phyloP scores from a whole-genome alignment of 30 jellyfish, hydroid and myxozoan species.

The Aurelia sp. region DNA sequence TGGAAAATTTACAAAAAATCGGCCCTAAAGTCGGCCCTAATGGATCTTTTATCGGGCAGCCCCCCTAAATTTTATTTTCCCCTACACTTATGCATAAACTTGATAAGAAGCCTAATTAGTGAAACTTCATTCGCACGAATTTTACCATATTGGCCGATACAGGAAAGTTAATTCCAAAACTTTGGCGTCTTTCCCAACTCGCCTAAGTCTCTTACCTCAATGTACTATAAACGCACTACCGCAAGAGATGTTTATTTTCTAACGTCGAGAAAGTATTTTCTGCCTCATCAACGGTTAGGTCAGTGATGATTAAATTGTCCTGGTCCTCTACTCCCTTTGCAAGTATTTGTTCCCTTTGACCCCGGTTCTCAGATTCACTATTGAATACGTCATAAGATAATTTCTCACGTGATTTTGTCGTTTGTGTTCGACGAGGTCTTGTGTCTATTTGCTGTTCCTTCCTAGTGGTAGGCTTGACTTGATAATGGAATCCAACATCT shows the following conservation, averaged over 20 bases:
- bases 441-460: background rate
- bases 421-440: conserved; percentile 5
- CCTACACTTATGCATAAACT: no score
- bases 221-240: background rate
- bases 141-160: no score
- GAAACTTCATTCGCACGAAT: no score
- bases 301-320: conserved; percentile 32
- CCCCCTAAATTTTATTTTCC: no score
- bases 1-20: no score
- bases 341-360: background rate
- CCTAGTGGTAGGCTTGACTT: background rate
- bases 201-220: no score
- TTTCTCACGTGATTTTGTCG: conserved; percentile 10
- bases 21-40: no score
- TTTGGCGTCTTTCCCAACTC: no score
- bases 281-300: conserved; percentile 21
- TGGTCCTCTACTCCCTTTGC: background rate
- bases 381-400: background rate
- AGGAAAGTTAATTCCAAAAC: no score
- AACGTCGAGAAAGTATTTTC: background rate
- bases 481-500: conserved; percentile 57
- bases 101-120: no score
- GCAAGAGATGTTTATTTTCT: conserved; percentile 4
- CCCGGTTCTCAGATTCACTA: background rate
- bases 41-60: no score